These are phyloP conservation scores for Cyclophora punctaria DNA, from an alignment of 2,888 invertebrate genomes.

Conservation along the genomic window DNA sequence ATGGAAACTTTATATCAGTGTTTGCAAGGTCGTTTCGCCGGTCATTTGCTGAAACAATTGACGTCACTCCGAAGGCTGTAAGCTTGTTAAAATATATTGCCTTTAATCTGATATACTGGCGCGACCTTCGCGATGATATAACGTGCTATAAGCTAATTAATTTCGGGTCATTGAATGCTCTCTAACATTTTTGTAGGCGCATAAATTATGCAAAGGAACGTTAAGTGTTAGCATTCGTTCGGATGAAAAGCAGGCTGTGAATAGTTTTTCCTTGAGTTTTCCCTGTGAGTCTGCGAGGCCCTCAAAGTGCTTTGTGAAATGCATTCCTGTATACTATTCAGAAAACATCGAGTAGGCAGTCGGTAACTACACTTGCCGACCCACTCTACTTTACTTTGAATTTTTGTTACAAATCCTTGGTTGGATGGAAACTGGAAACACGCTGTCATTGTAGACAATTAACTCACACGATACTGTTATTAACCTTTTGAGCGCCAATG, in stretches of 20 bases:
- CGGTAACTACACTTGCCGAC: conserved; percentile 7
- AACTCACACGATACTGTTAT: too few species aligned
- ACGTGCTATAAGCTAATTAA: conserved; percentile 20
- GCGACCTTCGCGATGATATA: conserved; percentile 29
- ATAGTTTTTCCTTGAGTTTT: conserved; percentile 30
- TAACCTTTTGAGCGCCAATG: too few species aligned
- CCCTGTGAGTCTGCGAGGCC: conserved; percentile 27
- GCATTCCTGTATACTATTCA: conserved; percentile 28
- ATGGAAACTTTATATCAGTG: conserved; percentile 27
- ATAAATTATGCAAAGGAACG: conserved; percentile 5
- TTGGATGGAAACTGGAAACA: too few species aligned
- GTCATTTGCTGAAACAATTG: conserved; percentile 69
- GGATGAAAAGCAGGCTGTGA: conserved; percentile 34
- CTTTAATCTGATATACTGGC: conserved; percentile 45
- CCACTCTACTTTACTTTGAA: too few species aligned
- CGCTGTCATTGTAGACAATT: too few species aligned
- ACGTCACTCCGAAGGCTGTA: conserved; percentile 62
- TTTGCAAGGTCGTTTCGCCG: conserved; percentile 49
- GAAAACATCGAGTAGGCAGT: conserved; percentile 17
- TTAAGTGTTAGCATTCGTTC: conserved; percentile 17
- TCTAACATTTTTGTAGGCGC: too few species aligned
- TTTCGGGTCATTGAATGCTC: conserved; percentile 7
- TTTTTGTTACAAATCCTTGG: too few species aligned
- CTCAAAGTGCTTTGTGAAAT: conserved; percentile 20
- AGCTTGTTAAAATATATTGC: conserved; percentile 43